Percentiles rank a stretch among this genome's conserved stretches.
phyloP scores from a whole-genome alignment of 2,888 invertebrate species.

The Myathropa florea region DNA sequence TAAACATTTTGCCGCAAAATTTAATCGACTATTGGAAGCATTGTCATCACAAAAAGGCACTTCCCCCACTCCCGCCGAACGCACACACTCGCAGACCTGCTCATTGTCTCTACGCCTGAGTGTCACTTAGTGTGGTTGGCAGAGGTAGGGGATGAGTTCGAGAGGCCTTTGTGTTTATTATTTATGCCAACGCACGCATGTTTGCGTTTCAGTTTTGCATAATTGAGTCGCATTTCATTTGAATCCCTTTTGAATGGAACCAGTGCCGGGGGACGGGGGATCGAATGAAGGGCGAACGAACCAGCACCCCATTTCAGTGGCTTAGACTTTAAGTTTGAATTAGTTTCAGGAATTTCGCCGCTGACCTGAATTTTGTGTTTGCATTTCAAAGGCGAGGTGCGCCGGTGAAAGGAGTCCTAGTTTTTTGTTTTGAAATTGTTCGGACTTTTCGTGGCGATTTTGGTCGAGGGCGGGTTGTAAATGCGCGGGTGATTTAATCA shows the following conservation, averaged over 20 bases:
- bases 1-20: conserved; percentile 14
- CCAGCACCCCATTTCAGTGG: background rate
- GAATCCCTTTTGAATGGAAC: background rate
- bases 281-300: too few species aligned
- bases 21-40: conserved; percentile 48
- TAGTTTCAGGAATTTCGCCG: background rate
- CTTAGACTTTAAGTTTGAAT: background rate
- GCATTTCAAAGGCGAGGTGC: background rate
- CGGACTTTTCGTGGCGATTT: background rate
- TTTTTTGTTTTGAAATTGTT: background rate
- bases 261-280: background rate
- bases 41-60: conserved; percentile 6
- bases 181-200: conserved; percentile 42
- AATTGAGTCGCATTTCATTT: conserved; percentile 16
- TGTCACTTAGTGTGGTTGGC: background rate
- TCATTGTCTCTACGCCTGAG: background rate
- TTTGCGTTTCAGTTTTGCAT: conserved; percentile 37
- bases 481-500: background rate
- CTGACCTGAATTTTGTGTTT: background rate
- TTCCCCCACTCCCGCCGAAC: background rate
- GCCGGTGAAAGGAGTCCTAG: too few species aligned
- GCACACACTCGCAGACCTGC: background rate
- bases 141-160: background rate
- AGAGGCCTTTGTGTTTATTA: background rate
- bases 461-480: background rate